A percentile compares a stretch with the other conserved stretches of the same genome.
Evolutionary conservation across 2,888 invertebrate species (phyloP).

Genomic region (Eueremaeus valkanovi): DNA sequence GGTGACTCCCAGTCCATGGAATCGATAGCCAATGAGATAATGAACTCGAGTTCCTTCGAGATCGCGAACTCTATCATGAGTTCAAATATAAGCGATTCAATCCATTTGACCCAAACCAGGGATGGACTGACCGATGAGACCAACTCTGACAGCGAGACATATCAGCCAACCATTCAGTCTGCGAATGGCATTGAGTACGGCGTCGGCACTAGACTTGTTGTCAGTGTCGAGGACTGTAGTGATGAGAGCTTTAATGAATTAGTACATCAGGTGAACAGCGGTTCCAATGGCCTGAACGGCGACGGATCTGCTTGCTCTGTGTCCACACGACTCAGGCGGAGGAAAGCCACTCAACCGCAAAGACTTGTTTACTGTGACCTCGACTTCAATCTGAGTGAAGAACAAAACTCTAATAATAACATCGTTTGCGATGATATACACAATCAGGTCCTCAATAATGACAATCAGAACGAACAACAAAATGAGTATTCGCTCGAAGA

Average conservation of each 20-base stretch:
- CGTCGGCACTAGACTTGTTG: neutral
- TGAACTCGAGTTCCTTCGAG: slow-evolving; percentile 14
- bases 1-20: slow-evolving; percentile 1
- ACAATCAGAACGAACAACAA: neutral
- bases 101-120: neutral
- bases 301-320: neutral
- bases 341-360: slow-evolving; percentile 34
- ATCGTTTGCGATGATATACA: neutral
- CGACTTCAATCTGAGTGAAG: slow-evolving; percentile 7
- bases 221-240: neutral
- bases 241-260: slow-evolving; percentile 18
- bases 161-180: neutral
- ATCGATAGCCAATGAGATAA: neutral
- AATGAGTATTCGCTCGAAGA: neutral
- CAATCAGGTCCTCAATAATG: neutral
- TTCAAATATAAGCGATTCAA: neutral
- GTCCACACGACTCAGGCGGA: slow-evolving; percentile 50
- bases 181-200: neutral
- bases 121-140: neutral
- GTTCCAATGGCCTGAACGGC: neutral
- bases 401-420: neutral
- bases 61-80: slow-evolving; percentile 9
- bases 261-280: slow-evolving; percentile 8
- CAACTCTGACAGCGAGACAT: neutral
- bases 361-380: slow-evolving; percentile 32